phyloP scores from a whole-genome alignment of 1,140 invertebrate species.

The Calephelis nemesis region DNA sequence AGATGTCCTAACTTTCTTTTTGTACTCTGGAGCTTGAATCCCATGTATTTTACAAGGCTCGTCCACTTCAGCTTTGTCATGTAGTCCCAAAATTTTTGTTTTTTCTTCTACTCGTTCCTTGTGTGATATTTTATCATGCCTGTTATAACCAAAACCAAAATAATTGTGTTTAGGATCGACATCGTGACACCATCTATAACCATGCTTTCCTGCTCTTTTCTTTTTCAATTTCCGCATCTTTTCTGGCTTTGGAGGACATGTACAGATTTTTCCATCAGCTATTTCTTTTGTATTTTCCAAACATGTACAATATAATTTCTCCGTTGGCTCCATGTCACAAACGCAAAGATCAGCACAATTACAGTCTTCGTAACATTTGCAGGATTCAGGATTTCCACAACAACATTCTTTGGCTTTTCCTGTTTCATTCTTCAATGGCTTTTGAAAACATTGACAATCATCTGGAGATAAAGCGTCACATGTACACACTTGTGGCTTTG shows the following conservation, averaged over 20 bases:
- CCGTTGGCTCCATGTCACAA: constrained; percentile 45
- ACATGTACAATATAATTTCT: constrained; percentile 50
- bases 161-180: constrained; percentile 65
- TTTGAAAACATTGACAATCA: constrained; percentile 52
- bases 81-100: constrained; percentile 57
- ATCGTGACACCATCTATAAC: constrained; percentile 64
- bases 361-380: constrained; percentile 51
- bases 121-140: constrained; percentile 56
- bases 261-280: constrained; percentile 38
- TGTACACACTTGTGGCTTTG: constrained; percentile 39
- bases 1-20: constrained; percentile 51
- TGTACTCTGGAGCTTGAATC: constrained; percentile 41
- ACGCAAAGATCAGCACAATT: constrained; percentile 54
- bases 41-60: constrained; percentile 39
- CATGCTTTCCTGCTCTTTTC: constrained; percentile 59
- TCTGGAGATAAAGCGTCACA: constrained; percentile 39
- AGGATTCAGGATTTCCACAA: constrained; percentile 59
- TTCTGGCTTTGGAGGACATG: constrained; percentile 40
- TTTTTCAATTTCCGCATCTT: constrained; percentile 47
- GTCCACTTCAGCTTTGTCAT: constrained; percentile 38
- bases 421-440: constrained; percentile 17
- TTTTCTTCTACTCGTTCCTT: constrained; percentile 45
- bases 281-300: constrained; percentile 35
- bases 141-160: constrained; percentile 61
- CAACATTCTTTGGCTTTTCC: constrained; percentile 36